Evolutionary conservation across 2,888 invertebrate genomes (phyloP).

Genomic region (Phyllotreta cruciferae): DNA sequence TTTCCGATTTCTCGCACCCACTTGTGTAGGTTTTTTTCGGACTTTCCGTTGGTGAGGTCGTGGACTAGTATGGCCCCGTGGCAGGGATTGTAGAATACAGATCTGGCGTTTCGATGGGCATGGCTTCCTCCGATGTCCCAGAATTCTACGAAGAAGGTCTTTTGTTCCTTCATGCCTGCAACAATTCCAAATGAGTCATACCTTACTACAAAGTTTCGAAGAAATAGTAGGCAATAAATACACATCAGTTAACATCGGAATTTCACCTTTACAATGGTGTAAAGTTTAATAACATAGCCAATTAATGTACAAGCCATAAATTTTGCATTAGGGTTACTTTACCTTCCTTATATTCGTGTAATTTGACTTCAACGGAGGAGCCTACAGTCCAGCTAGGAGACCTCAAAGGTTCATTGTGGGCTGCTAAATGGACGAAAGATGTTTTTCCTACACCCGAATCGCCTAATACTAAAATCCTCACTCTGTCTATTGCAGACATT

Average conservation of each 20-base stretch:
- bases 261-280: too few species aligned
- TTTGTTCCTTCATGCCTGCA: slow-evolving; percentile 81
- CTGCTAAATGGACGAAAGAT: slow-evolving; percentile 89
- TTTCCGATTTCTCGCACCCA: slow-evolving; percentile 80
- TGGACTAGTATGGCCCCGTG: slow-evolving; percentile 97
- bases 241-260: too few species aligned
- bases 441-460: slow-evolving; percentile 97
- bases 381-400: slow-evolving; percentile 97
- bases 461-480: slow-evolving; percentile 89
- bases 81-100: slow-evolving; percentile 92
- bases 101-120: slow-evolving; percentile 90
- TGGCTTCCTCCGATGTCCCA: slow-evolving; percentile 98
- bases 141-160: slow-evolving; percentile 90
- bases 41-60: slow-evolving; percentile 95
- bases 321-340: too few species aligned
- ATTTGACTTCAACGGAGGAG: slow-evolving; percentile 92
- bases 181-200: too few species aligned
- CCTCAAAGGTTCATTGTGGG: slow-evolving; percentile 82
- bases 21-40: slow-evolving; percentile 89
- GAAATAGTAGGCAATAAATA: too few species aligned
- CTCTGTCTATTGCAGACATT: slow-evolving; percentile 88
- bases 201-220: too few species aligned
- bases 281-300: too few species aligned
- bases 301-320: too few species aligned
- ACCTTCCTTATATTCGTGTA: slow-evolving; percentile 92